phyloP scores from a whole-genome alignment of 2,888 invertebrate species.

The Lissocephala sabroskyi region DNA sequence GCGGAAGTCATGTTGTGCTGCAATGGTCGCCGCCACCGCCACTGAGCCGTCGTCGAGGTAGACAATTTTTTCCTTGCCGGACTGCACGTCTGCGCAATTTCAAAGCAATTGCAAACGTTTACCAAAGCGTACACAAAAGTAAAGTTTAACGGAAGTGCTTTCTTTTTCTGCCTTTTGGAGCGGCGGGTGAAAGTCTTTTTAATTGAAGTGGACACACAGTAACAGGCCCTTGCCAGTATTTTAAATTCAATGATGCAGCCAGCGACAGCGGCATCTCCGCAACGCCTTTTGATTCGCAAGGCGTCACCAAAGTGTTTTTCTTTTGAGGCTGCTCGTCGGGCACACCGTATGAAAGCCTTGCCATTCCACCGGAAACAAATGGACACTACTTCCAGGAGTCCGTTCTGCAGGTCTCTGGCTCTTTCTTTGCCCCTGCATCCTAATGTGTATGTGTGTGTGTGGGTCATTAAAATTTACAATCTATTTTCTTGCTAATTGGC shows the following conservation, averaged over 20 bases:
- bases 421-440: too few relatives aligned
- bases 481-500: slow-evolving; percentile 64
- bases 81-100: slow-evolving; percentile 61
- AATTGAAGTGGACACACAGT: slow-evolving; percentile 66
- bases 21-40: slow-evolving; percentile 17
- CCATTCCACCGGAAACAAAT: slow-evolving; percentile 11
- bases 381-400: slow-evolving; percentile 6
- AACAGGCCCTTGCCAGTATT: slow-evolving; percentile 28
- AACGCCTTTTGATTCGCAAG: slow-evolving; percentile 53
- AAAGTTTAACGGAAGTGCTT: slow-evolving; percentile 51
- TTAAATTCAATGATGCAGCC: slow-evolving; percentile 60
- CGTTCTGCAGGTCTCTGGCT: too few relatives aligned
- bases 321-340: slow-evolving; percentile 17
- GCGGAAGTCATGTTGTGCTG: slow-evolving; percentile 60
- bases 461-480: slow-evolving; percentile 63
- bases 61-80: slow-evolving; percentile 29
- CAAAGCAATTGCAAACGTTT: slow-evolving; percentile 63
- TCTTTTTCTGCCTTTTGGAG: slow-evolving; percentile 27
- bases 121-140: slow-evolving; percentile 25
- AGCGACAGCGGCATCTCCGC: slow-evolving; percentile 30
- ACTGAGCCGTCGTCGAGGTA: slow-evolving; percentile 8
- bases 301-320: slow-evolving; percentile 27
- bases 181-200: slow-evolving; percentile 67
- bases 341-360: not conserved
- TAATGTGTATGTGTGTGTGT: slow-evolving; percentile 39